Evolutionary conservation across 2,888 invertebrate genomes (phyloP), one percentile per base, ranked within the genome.

Genomic region (Philaethria dido): DNA sequence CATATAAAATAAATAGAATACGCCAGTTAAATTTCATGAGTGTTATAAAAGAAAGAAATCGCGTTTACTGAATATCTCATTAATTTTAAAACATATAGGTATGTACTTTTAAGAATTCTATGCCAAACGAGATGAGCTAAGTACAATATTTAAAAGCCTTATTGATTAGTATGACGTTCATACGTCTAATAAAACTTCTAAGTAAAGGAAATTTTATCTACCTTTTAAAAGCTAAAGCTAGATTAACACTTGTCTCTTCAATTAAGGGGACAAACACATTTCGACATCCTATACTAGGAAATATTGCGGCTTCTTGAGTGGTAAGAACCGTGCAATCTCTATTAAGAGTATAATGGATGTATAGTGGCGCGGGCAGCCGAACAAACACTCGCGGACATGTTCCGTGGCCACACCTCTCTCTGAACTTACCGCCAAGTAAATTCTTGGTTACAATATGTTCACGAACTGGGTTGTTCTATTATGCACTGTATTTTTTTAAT

Each of bases 301-400:
- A 67, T 67, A 63, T 66, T 57, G 70, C 70, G 66, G 70, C 69
- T 66, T 69, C 71, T 69, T 71, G 39, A 67, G 67, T 66, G 71
- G 64, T 63, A 64, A 67, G 48, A 65, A 62, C 73, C 72, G 73
- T 74, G 69, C 72, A 68, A 71, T 69, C 65, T 68, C 72, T 71
- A 71, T 71, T 73, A 71, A 64, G 64, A 69, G 54, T 50, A 63
- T 73, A 73, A 73, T 73, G 69, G 73, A 67, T 33, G 64, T 18
- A 55, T 68, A 66, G 63, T 52, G 65, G 55, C 52, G 68, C 60
- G 62, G 66, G 33, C 62, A 52, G 36, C 36, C 57, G 62, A 68
- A 69, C 74, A 75, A 75, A 74, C 73, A 74, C 66, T 67, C 50
- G 39, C 48, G 33, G 66, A 52, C 59, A 62, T 62, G 48, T 62